phyloP scores from a whole-genome alignment of 2,888 invertebrate genomes.

The Protodeltote pygarga region DNA sequence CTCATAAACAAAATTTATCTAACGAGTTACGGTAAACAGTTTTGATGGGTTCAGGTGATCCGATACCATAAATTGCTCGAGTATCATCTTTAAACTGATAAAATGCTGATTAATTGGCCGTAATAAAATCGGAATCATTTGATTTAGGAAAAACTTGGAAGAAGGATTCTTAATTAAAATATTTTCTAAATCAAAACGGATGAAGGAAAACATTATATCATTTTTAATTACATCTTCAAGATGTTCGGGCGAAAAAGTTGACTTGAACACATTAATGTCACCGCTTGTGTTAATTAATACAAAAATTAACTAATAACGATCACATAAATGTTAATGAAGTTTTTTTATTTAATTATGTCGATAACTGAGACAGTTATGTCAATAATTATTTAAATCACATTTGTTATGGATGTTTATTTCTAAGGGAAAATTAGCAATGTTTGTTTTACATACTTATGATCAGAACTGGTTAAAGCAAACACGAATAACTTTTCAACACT shows the following conservation, averaged over 20 bases:
- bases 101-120: conserved; percentile 51
- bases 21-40: conserved; percentile 73
- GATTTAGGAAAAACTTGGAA: conserved; percentile 27
- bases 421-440: background rate
- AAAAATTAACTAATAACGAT: conserved; percentile 20
- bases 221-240: conserved; percentile 30
- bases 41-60: conserved; percentile 65
- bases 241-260: conserved; percentile 10
- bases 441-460: conserved; percentile 1
- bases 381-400: conserved; percentile 3
- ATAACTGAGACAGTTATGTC: conserved; percentile 11
- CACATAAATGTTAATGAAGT: conserved; percentile 7
- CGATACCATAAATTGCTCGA: conserved; percentile 64
- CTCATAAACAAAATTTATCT: conserved; percentile 72
- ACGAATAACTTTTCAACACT: too few species aligned
- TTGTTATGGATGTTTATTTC: background rate
- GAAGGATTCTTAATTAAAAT: conserved; percentile 31
- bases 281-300: conserved; percentile 21
- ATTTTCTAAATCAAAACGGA: conserved; percentile 21
- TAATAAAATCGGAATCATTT: conserved; percentile 39
- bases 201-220: conserved; percentile 19
- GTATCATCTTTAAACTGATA: conserved; percentile 51
- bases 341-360: conserved; percentile 10
- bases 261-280: conserved; percentile 22
- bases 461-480: background rate